These are phyloP conservation scores for Mobula birostris DNA, from an alignment of 2,113 vertebrate genomes.

Conservation along the genomic window DNA sequence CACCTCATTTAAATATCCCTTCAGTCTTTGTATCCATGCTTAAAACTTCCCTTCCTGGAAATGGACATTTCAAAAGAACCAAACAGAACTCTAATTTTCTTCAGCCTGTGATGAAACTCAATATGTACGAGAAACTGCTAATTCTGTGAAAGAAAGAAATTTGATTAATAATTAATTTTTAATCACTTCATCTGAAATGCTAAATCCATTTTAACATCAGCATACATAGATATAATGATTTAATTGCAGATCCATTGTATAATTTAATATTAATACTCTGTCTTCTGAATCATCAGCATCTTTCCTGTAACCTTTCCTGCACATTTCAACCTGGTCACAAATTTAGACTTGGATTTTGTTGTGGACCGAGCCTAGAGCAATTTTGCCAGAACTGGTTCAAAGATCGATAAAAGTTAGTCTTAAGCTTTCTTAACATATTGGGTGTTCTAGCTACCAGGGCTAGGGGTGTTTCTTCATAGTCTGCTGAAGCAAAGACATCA, in stretches of 20 bases:
- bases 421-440: no score
- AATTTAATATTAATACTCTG: not conserved
- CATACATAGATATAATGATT: not conserved
- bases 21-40: no score
- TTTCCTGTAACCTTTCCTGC: not conserved
- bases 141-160: not conserved
- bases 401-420: no score
- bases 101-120: not conserved
- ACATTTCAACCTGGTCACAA: not conserved
- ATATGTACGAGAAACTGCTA: not conserved
- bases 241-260: constrained; percentile 8
- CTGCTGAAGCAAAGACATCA: no score
- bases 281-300: not conserved
- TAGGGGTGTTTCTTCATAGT: no score
- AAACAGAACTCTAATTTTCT: not conserved
- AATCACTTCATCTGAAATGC: not conserved
- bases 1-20: no score
- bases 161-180: not conserved
- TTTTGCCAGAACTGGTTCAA: no score
- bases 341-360: not conserved
- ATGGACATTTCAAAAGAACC: not conserved
- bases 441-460: no score
- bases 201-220: not conserved
- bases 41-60: no score
- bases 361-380: not conserved